These are phyloP conservation scores for Drosophila hamatofila DNA, from an alignment of 2,888 invertebrate species.

Conservation along the genomic window DNA sequence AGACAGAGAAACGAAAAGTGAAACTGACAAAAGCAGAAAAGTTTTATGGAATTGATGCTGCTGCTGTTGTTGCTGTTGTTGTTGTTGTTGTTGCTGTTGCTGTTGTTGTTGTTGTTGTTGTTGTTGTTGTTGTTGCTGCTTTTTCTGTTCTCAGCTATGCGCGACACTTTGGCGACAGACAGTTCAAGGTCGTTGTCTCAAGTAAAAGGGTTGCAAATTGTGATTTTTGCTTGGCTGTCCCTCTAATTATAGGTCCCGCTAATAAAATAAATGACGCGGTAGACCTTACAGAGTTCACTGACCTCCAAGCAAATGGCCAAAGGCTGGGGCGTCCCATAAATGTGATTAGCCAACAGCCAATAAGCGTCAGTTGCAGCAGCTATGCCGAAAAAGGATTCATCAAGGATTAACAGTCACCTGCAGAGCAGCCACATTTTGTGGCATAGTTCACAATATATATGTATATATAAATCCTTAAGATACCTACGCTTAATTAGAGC, in stretches of 20 bases:
- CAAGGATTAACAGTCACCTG: constrained; percentile 43
- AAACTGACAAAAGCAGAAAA: constrained; percentile 69
- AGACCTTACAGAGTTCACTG: constrained; percentile 19
- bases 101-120: constrained; percentile 24
- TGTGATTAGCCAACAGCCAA: constrained; percentile 48
- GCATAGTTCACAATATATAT: neutral
- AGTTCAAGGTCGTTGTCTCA: constrained; percentile 65
- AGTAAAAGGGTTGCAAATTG: constrained; percentile 18
- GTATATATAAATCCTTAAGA: constrained; percentile 7
- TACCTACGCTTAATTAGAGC: constrained; percentile 50
- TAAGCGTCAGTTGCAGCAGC: constrained; percentile 42
- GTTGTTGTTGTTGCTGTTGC: constrained; percentile 17
- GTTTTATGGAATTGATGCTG: constrained; percentile 31
- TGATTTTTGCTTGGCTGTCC: neutral
- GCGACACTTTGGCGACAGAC: constrained; percentile 62
- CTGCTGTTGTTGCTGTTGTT: constrained; percentile 12
- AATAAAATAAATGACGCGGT: neutral
- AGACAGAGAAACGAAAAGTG: constrained; percentile 49
- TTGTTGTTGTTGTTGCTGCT: constrained; percentile 13
- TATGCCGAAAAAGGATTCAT: constrained; percentile 25
- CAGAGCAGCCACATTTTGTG: constrained; percentile 30
- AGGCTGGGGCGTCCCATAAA: constrained; percentile 16
- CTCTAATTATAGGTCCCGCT: neutral
- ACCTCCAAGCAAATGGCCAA: constrained; percentile 15
- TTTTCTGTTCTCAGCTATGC: constrained; percentile 41